Conservation (phyloP, 53 echinoderm and acorn worm genomes). For the Patiria pectinifera region DNA sequence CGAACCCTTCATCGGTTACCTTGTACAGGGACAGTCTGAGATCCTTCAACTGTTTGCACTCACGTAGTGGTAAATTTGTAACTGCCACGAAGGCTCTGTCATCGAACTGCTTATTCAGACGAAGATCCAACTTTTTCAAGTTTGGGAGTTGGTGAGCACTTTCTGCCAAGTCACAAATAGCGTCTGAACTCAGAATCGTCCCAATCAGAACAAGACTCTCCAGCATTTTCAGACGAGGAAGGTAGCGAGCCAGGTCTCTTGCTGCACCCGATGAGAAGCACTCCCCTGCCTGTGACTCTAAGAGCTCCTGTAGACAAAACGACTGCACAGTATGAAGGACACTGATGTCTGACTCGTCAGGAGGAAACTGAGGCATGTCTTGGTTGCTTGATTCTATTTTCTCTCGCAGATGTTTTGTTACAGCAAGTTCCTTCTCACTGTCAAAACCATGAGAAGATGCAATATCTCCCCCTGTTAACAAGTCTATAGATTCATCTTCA, state of each 20-base stretch:
- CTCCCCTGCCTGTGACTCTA: slow-evolving; percentile 23
- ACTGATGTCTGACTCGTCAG: background rate
- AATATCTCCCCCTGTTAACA: background rate
- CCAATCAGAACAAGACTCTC: slow-evolving; percentile 31
- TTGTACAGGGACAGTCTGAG: slow-evolving; percentile 37
- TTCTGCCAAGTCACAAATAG: background rate
- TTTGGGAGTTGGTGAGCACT: background rate
- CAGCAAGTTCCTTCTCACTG: background rate
- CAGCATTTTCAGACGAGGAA: background rate
- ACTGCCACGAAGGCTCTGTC: slow-evolving; percentile 7
- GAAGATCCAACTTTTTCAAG: background rate
- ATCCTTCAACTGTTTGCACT: slow-evolving; percentile 16
- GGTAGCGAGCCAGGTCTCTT: background rate
- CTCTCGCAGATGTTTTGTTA: background rate
- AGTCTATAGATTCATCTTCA: background rate
- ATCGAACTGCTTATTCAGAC: slow-evolving; percentile 31
- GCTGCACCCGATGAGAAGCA: slow-evolving; percentile 18
- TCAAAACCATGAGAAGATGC: background rate
- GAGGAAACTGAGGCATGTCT: background rate
- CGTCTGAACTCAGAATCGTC: slow-evolving; percentile 17
- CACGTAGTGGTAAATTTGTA: background rate
- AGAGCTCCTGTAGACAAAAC: background rate
- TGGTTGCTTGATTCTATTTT: background rate
- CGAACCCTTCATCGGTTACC: background rate
- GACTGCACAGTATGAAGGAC: background rate